Conservation (phyloP, 2,797 vertebrate species). For the Odontamblyopus lacepedii region DNA sequence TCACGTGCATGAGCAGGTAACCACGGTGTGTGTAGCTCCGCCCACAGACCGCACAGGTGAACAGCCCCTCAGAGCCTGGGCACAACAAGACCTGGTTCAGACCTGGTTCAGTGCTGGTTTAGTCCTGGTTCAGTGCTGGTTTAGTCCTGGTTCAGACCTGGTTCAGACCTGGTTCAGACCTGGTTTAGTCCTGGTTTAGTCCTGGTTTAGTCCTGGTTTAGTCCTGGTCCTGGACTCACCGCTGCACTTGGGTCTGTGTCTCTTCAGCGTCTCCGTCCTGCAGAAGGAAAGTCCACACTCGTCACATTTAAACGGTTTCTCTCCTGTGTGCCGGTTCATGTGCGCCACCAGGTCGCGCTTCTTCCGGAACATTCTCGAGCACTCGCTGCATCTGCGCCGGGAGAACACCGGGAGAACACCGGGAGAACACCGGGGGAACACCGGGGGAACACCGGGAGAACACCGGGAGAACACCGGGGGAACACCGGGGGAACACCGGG, state of each 20-base stretch:
- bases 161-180: not conserved
- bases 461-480: no score
- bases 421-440: no score
- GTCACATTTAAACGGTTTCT: constrained; percentile 20
- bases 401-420: no score
- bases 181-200: not conserved
- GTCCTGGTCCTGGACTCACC: not conserved
- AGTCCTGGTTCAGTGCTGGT: not conserved
- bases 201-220: not conserved
- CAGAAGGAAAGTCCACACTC: constrained; percentile 22
- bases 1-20: constrained; percentile 6
- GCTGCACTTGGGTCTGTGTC: not conserved
- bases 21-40: not conserved
- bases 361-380: constrained; percentile 10
- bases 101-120: not conserved
- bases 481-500: no score
- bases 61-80: not conserved
- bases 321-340: constrained; percentile 14
- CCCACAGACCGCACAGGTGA: constrained; percentile 3
- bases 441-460: no score
- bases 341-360: constrained; percentile 18
- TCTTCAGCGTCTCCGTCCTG: not conserved
- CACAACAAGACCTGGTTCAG: not conserved
- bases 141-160: not conserved
- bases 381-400: not conserved